Conservation (phyloP, 2,113 vertebrate genomes). For the Vulpes ferrilata region DNA sequence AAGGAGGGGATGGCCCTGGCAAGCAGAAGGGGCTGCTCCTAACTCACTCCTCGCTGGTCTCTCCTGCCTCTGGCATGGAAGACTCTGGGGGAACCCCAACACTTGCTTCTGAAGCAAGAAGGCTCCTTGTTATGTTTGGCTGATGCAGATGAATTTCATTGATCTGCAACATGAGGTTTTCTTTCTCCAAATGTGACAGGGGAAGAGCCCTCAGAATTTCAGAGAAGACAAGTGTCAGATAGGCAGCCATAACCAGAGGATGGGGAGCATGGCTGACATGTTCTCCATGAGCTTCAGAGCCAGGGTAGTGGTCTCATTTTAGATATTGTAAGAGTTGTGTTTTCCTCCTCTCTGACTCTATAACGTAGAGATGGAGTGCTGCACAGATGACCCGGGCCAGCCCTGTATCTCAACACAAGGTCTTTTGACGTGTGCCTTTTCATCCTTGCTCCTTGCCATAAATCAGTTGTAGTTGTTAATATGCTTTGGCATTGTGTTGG, state of each 20-base stretch:
- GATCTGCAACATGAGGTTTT: background rate
- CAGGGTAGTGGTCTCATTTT: background rate
- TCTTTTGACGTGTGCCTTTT: background rate
- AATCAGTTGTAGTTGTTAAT: background rate
- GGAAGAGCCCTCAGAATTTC: background rate
- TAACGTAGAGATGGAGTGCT: background rate
- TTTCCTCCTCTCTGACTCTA: background rate
- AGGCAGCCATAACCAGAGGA: background rate
- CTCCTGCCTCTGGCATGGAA: background rate
- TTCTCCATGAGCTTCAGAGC: background rate
- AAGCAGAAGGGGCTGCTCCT: background rate
- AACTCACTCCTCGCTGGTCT: background rate
- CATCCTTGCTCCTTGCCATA: background rate
- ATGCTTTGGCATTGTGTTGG: background rate
- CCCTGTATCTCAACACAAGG: background rate
- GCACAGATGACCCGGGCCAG: background rate
- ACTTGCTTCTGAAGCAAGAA: background rate
- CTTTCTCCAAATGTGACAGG: background rate
- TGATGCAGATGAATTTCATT: background rate
- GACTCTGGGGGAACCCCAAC: background rate
- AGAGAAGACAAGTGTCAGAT: background rate
- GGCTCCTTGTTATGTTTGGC: background rate
- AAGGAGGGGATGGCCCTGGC: background rate
- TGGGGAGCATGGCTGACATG: accelerated
- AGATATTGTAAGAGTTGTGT: background rate